Conservation (phyloP, 2,113 vertebrate genomes). For the Canis aureus region DNA sequence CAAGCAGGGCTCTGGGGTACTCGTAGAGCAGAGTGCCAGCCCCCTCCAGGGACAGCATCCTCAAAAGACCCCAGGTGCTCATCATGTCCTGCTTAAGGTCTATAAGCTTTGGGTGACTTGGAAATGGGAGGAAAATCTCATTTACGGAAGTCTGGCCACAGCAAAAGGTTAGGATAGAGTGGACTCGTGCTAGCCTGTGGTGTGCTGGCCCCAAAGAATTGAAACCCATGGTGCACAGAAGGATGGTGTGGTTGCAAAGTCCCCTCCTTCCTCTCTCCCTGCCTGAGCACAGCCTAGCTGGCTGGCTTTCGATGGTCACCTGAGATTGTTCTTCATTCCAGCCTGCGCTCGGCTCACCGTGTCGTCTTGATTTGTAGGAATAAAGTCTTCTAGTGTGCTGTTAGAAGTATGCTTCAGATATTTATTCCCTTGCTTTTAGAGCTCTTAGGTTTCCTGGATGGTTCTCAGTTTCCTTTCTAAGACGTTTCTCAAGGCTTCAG, state of each 20-base stretch:
- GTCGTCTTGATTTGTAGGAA: rapidly evolving
- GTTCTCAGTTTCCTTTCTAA: background rate
- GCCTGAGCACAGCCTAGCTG: no score
- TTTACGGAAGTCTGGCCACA: background rate
- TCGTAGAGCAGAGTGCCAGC: background rate
- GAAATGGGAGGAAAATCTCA: rapidly evolving
- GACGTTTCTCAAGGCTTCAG: no score
- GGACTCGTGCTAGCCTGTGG: rapidly evolving
- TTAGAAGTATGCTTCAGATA: rapidly evolving
- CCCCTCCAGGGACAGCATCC: rapidly evolving
- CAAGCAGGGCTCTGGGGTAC: background rate
- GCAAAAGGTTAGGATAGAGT: rapidly evolving
- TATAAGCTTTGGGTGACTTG: background rate
- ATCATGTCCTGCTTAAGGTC: rapidly evolving
- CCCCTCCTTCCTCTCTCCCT: background rate
- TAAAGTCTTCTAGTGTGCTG: rapidly evolving
- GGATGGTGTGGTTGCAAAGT: rapidly evolving
- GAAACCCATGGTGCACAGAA: rapidly evolving
- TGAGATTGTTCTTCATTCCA: rapidly evolving
- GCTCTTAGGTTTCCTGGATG: background rate
- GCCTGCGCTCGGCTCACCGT: rapidly evolving
- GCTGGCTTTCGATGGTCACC: background rate
- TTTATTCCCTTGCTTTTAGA: no score
- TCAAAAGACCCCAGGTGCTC: background rate
- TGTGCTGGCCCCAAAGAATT: rapidly evolving